Percentiles rank a stretch among this genome's conserved stretches.
phyloP scores from a whole-genome alignment of 2,797 vertebrate species.

The Bradypus variegatus region DNA sequence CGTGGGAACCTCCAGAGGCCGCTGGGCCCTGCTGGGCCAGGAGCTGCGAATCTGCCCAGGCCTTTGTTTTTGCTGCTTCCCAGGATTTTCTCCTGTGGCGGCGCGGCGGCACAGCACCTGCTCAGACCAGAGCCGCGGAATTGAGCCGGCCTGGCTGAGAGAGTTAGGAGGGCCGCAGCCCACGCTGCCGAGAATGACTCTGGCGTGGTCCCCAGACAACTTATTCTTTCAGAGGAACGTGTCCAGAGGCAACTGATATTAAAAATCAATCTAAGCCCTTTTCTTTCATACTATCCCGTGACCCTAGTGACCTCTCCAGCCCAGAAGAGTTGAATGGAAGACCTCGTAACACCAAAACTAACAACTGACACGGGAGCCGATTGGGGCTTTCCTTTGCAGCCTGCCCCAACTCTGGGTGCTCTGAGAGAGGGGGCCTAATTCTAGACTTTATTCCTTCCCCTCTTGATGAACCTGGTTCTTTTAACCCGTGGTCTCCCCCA shows the following conservation, averaged over 20 bases:
- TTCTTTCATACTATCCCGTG: background rate
- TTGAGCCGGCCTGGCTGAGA: background rate
- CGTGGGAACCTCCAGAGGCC: background rate
- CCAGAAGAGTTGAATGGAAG: background rate
- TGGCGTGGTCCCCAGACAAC: background rate
- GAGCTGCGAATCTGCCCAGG: background rate
- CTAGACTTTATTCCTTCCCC: background rate
- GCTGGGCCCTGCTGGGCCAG: background rate
- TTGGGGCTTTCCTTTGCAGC: background rate
- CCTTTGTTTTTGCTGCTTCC: background rate
- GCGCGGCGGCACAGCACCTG: background rate
- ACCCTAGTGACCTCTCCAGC: background rate
- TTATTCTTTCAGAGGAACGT: background rate
- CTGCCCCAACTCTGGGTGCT: background rate
- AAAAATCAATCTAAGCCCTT: background rate
- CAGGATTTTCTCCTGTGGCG: background rate
- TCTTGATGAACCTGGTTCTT: background rate
- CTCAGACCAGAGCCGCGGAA: accelerated
- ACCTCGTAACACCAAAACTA: background rate
- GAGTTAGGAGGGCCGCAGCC: background rate
- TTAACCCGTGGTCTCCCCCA: background rate
- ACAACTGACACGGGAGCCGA: background rate
- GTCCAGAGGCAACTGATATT: background rate
- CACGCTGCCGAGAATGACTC: background rate
- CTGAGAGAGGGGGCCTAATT: background rate